A percentile compares a stretch with the other conserved stretches of the same genome.
These are phyloP conservation scores for Oncorhynchus mykiss DNA, from an alignment of 2,113 vertebrate species.

Conservation along the genomic window DNA sequence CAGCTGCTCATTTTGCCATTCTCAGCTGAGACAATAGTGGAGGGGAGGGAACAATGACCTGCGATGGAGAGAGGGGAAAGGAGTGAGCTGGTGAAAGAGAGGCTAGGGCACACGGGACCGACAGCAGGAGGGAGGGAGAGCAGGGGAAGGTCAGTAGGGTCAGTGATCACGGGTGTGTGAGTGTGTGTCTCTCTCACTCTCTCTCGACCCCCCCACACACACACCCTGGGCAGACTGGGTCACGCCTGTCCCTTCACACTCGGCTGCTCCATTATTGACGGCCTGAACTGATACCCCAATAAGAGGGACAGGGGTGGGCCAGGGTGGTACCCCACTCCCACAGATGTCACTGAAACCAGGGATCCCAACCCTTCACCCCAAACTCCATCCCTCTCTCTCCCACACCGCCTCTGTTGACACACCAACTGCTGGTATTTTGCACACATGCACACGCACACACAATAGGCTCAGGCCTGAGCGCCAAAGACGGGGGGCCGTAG, in stretches of 20 bases:
- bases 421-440: conserved; percentile 68
- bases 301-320: conserved; percentile 5
- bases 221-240: conserved; percentile 62
- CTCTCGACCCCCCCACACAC: neutral
- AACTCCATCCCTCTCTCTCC: conserved; percentile 25
- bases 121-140: conserved; percentile 55
- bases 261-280: conserved; percentile 74
- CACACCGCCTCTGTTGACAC: conserved; percentile 47
- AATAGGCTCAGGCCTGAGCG: conserved; percentile 47
- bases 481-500: conserved; percentile 49
- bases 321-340: conserved; percentile 29
- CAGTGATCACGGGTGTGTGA: no score
- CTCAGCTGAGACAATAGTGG: conserved; percentile 68
- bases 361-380: conserved; percentile 26
- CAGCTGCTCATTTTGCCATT: conserved; percentile 52
- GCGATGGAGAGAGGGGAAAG: conserved; percentile 50
- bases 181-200: no score
- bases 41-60: conserved; percentile 58
- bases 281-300: conserved; percentile 76
- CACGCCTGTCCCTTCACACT: conserved; percentile 75
- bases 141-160: conserved; percentile 38
- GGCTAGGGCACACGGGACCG: conserved; percentile 38
- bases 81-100: conserved; percentile 26
- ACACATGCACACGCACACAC: conserved; percentile 65
- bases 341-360: conserved; percentile 54